Conservation (phyloP, 2,888 invertebrate species). For the Meganola albula region DNA sequence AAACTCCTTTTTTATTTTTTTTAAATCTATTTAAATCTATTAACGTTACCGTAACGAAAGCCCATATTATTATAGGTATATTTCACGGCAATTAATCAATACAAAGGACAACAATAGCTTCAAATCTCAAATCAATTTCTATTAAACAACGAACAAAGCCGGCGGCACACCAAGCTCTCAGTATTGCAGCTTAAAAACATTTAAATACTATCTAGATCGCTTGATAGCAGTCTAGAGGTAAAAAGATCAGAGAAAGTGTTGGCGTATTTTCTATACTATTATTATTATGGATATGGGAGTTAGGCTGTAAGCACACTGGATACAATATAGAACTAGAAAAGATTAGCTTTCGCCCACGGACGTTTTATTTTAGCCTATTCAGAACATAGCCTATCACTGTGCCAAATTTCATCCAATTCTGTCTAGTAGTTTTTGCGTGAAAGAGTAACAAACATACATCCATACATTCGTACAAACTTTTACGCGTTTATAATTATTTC, state of each 20-base stretch:
- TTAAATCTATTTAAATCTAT: too few species aligned
- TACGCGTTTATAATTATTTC: too few species aligned
- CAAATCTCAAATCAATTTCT: slow-evolving; percentile 22
- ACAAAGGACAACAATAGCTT: slow-evolving; percentile 20
- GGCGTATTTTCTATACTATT: slow-evolving; percentile 39
- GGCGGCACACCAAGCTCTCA: slow-evolving; percentile 22
- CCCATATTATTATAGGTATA: slow-evolving; percentile 8
- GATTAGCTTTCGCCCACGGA: too few species aligned
- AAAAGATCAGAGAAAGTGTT: slow-evolving; percentile 50
- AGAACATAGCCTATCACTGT: too few species aligned
- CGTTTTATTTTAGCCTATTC: too few species aligned
- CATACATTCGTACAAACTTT: too few species aligned
- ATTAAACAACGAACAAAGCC: slow-evolving; percentile 22
- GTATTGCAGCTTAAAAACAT: slow-evolving; percentile 20
- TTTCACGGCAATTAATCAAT: slow-evolving; percentile 13
- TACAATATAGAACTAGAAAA: not conserved
- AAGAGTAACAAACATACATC: too few species aligned
- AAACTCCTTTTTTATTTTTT: too few species aligned
- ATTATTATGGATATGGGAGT: slow-evolving; percentile 19
- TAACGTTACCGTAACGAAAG: not conserved
- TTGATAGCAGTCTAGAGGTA: slow-evolving; percentile 24
- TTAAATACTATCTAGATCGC: slow-evolving; percentile 38
- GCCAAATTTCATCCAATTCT: too few species aligned
- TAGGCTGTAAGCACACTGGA: slow-evolving; percentile 26
- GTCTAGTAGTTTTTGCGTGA: too few species aligned